Base-by-base conservation (phyloP, 1,140 invertebrate genomes). In the Andricus grossulariae region DNA sequence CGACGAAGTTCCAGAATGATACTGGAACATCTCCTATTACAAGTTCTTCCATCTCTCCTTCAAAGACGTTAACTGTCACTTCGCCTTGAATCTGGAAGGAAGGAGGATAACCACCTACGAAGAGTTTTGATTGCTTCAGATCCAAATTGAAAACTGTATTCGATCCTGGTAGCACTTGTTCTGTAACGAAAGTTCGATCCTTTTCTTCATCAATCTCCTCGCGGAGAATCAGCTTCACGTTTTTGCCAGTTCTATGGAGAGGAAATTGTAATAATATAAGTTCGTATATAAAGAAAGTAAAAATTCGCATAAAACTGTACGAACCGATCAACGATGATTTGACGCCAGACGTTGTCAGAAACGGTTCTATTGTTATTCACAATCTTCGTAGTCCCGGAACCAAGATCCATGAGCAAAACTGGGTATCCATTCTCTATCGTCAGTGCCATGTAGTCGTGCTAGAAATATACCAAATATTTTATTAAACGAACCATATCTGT, bases 361-460 rank as follows among this genome's bases (percentile, higher is more conserved):
- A 97, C 96, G 78, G 93, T 94, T 88, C 96, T 95, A 25, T 82
- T 66, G 15, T 95, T 93, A 80, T 93, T 95, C 25, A 95, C 94
- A 54, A 97, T 94, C 77, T 93, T 93, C 50, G 95, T 94, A 0
- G 95, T 93, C 19, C 96, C 97, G 79, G 96, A 96, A 18, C 98
- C 98, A 55, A 99, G 92, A 87, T 99, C 96, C 80, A 98, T 94
- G 19, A 95, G 95, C 15, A 99, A 92, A 45, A 97, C 95, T 1
- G 97, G 96, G 87, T 96, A 96, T 10, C 98, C 97, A 87, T 96
- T 95, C 87, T 96, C 94, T 25, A 99, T 93, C 87, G 98, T 95
- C n/a, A 99, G 85, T 12, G 97, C 96, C 93, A 99, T 95, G 88
- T 97, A 99, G 87, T 99, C 98, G 81, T 97, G 95, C 94, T 96